These are phyloP conservation scores for Pseudomugil gertrudae DNA, from an alignment of 2,797 vertebrate species.

Conservation along the genomic window DNA sequence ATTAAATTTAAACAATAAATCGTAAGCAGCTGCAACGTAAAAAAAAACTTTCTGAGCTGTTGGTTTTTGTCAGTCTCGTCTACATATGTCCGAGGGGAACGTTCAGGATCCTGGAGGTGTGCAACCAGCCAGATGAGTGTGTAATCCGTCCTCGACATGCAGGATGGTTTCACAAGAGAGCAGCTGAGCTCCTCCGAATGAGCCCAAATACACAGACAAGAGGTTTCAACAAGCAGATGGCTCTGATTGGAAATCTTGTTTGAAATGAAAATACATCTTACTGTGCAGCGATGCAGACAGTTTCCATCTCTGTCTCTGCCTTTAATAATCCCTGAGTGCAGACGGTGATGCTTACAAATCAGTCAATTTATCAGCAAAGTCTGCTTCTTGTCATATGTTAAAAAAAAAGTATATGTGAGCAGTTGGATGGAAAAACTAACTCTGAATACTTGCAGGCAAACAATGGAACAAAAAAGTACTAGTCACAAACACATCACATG, in stretches of 20 bases:
- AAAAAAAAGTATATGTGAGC: constrained; percentile 3
- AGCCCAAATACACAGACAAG: constrained; percentile 40
- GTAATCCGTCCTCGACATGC: constrained; percentile 18
- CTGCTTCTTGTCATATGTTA: constrained; percentile 25
- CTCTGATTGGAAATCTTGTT: constrained; percentile 66
- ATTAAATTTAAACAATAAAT: no score
- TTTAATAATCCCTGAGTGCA: constrained; percentile 47
- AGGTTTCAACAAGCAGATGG: constrained; percentile 52
- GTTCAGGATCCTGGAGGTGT: constrained; percentile 7
- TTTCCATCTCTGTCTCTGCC: constrained; percentile 44
- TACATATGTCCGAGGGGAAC: background rate
- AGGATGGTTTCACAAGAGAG: constrained; percentile 38
- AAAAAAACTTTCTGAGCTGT: background rate
- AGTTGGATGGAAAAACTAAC: constrained; percentile 2
- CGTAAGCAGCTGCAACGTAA: no score
- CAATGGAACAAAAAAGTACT: no score
- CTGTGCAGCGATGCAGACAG: constrained; percentile 60
- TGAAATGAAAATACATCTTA: constrained; percentile 60
- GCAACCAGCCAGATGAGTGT: constrained; percentile 15
- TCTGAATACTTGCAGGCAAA: background rate
- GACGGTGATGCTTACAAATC: constrained; percentile 26
- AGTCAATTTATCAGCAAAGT: constrained; percentile 57
- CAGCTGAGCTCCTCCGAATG: constrained; percentile 50
- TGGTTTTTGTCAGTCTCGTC: background rate
- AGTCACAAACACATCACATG: no score